These are phyloP conservation scores for Ricordea florida DNA, from an alignment of 92 coral and sea anemone genomes.

Conservation along the genomic window DNA sequence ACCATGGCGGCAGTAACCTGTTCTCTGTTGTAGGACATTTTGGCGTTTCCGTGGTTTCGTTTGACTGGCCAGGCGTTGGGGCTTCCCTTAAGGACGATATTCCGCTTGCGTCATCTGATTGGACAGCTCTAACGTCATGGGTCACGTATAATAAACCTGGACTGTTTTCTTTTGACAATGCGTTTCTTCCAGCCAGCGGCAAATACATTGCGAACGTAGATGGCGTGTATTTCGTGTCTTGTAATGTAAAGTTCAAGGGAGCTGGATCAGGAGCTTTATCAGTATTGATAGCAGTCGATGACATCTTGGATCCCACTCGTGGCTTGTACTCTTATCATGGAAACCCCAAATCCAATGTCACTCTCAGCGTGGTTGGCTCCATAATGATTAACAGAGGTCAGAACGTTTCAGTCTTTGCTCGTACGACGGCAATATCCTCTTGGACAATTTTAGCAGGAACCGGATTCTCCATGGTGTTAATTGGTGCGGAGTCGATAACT, in stretches of 20 bases:
- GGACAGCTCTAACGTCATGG: constrained; percentile 49
- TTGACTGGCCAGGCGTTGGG: constrained; percentile 72
- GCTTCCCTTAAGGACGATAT: constrained; percentile 16
- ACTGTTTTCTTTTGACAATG: constrained; percentile 50
- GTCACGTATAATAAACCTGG: constrained; percentile 25
- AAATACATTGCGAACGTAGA: constrained; percentile 18
- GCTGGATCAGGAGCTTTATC: constrained; percentile 21
- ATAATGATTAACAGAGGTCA: too few species aligned
- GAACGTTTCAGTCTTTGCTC: too few species aligned
- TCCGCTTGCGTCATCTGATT: background rate
- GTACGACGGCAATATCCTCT: too few species aligned
- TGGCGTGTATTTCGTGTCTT: constrained; percentile 55
- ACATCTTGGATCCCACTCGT: too few species aligned
- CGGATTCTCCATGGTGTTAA: too few species aligned
- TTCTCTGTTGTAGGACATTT: constrained; percentile 14
- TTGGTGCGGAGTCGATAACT: background rate
- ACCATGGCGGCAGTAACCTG: background rate
- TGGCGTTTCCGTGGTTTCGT: constrained; percentile 31
- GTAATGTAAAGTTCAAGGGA: constrained; percentile 42
- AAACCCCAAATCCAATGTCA: too few species aligned
- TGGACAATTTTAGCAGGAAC: too few species aligned
- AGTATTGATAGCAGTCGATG: too few species aligned
- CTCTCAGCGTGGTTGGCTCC: too few species aligned
- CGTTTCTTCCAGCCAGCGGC: constrained; percentile 43
- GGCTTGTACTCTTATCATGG: too few species aligned